Conservation (phyloP, 2,888 invertebrate genomes). For the Petrolisthes manimaculis region DNA sequence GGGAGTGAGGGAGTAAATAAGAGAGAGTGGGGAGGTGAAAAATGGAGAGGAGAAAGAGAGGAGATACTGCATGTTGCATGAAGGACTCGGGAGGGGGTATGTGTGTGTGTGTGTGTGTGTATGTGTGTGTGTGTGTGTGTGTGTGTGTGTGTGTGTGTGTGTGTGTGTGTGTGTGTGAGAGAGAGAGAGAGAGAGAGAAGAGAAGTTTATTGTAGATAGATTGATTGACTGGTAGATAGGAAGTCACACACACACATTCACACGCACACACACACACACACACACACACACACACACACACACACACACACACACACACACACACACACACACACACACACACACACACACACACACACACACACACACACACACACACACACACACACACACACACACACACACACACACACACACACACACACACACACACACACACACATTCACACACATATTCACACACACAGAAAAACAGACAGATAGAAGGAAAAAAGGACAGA, state of each 20-base stretch:
- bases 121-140: not conserved
- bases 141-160: not conserved
- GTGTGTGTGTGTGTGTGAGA: slow-evolving; percentile 5
- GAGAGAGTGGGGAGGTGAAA: slow-evolving; percentile 30
- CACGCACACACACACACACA: too few relatives aligned
- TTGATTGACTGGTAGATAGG: not conserved
- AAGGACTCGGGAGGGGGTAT: not conserved
- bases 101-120: not conserved
- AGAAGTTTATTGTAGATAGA: not conserved
- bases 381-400: too few relatives aligned
- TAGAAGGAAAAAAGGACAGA: too few relatives aligned
- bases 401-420: too few relatives aligned
- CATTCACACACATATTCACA: too few relatives aligned
- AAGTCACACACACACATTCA: not conserved
- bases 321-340: too few relatives aligned
- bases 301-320: too few relatives aligned
- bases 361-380: too few relatives aligned
- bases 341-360: too few relatives aligned
- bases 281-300: too few relatives aligned
- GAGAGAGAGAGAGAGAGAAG: not conserved
- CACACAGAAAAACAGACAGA: too few relatives aligned
- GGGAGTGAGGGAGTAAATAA: not conserved
- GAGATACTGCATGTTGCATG: not conserved
- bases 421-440: too few relatives aligned
- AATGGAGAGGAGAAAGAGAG: slow-evolving; percentile 22